A percentile compares a stretch with the other conserved stretches of the same genome.
Conservation (phyloP, 1,140 invertebrate species). For the Pollicipes pollicipes region DNA sequence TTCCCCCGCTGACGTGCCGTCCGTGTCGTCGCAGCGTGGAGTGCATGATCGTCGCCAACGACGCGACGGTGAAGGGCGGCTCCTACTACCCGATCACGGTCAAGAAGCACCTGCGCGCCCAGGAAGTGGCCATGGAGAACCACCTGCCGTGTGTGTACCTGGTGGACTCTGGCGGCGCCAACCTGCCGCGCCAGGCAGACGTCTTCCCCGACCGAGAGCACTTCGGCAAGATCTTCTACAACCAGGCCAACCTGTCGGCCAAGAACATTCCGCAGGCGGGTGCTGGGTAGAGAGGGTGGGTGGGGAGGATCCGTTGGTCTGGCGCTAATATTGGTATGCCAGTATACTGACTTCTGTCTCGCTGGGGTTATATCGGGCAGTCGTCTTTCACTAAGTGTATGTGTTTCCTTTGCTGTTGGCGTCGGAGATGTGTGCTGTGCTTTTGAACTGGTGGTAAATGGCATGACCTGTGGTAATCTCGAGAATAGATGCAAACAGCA, state of each 20-base stretch:
- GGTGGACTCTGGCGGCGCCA: slow-evolving; percentile 91
- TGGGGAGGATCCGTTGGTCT: too few species aligned
- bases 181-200: slow-evolving; percentile 81
- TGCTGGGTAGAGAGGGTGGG: not conserved
- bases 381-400: slow-evolving; percentile 3
- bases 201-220: slow-evolving; percentile 89
- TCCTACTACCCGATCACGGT: slow-evolving; percentile 94
- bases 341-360: not conserved
- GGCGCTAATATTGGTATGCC: not conserved
- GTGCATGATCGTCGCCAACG: slow-evolving; percentile 88
- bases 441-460: too few species aligned
- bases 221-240: slow-evolving; percentile 96
- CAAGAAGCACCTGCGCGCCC: slow-evolving; percentile 92
- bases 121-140: slow-evolving; percentile 91
- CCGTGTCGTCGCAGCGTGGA: slow-evolving; percentile 39
- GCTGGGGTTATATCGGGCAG: not conserved
- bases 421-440: not conserved
- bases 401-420: slow-evolving; percentile 11
- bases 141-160: slow-evolving; percentile 83
- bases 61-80: slow-evolving; percentile 94
- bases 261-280: slow-evolving; percentile 72
- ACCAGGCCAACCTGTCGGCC: slow-evolving; percentile 91
- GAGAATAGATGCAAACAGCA: too few species aligned
- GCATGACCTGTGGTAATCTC: too few species aligned
- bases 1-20: too few species aligned